Evolutionary conservation across 2,113 vertebrate genomes (phyloP), one percentile per base, ranked within the genome.

Genomic region (Rhineura floridana): DNA sequence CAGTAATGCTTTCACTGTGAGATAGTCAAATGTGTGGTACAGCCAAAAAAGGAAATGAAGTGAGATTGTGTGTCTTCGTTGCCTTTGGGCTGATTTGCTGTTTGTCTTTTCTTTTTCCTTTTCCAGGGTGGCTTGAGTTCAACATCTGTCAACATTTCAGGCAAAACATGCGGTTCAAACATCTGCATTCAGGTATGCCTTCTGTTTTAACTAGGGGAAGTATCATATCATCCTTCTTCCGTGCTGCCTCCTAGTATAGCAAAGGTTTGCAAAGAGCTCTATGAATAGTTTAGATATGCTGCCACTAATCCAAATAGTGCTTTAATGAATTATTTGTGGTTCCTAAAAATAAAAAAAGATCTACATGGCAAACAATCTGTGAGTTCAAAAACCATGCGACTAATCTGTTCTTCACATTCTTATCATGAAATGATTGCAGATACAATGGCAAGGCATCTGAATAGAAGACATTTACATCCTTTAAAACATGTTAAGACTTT

Each of bases 141-240:
- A 89, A 23, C 91, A 48, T 93, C 88, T 81, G 89, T 96, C n/a
- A 25, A 90, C 87, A 28, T 94, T 79, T 91, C 95, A 87, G 78
- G 0, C 70, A 94, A 95, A 90, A 88, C 94, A 90, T 96, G 95
- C 78, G 84, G 65, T 21, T 88, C 95, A 80, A 88, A 93, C 46
- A 44, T 96, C 91, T 96, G 96, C 85, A 93, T 96, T 91, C 92
- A 94, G 96, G 96, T 96, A 94, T 2, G 84, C 87, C 25, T 81
- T n/a, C 73, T 88, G 6, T 72, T 93, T 91, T 85, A 69, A 44
- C 65, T 33, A 25, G 25, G 33, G 48, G 39, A 48, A 83, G 6
- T 76, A 39, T 81, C 3, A 0, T 48, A 70, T 46, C 82, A 89
- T 88, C 80, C 17, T 88, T 23, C 30, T 91, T 46, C 42, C 25